Conservation (phyloP, 1,140 invertebrate species). For the Psilanteris sp. region DNA sequence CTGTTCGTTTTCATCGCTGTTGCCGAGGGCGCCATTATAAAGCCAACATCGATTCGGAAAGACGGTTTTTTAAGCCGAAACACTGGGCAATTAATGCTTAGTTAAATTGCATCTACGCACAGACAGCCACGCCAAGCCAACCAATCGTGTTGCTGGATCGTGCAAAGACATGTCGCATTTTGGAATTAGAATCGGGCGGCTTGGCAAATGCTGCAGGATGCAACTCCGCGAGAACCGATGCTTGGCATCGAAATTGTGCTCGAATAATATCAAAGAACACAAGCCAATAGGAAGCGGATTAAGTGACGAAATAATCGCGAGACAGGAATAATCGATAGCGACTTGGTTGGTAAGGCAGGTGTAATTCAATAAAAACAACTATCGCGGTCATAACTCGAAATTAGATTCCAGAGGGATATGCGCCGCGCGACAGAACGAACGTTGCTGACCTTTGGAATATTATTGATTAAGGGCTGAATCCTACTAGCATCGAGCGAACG, state of each 20-base stretch:
- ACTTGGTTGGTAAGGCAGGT: slow-evolving; percentile 40
- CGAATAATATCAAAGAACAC: no score
- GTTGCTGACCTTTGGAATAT: slow-evolving; percentile 57
- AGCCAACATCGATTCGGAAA: slow-evolving; percentile 45
- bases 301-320: slow-evolving; percentile 9
- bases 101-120: no score
- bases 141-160: no score
- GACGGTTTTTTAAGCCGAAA: slow-evolving; percentile 12
- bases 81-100: background rate
- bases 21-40: slow-evolving; percentile 65
- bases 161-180: no score
- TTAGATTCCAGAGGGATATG: slow-evolving; percentile 41
- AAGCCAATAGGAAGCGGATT: no score
- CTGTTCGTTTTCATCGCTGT: slow-evolving; percentile 60
- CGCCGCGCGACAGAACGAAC: slow-evolving; percentile 43
- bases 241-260: no score
- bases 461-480: slow-evolving; percentile 60
- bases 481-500: slow-evolving; percentile 31
- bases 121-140: no score
- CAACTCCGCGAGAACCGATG: no score
- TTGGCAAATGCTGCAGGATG: no score
- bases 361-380: slow-evolving; percentile 56
- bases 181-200: no score
- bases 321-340: slow-evolving; percentile 25
- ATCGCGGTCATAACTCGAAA: slow-evolving; percentile 42